Conservation (phyloP, 2,797 vertebrate species). For the Fratercula arctica region DNA sequence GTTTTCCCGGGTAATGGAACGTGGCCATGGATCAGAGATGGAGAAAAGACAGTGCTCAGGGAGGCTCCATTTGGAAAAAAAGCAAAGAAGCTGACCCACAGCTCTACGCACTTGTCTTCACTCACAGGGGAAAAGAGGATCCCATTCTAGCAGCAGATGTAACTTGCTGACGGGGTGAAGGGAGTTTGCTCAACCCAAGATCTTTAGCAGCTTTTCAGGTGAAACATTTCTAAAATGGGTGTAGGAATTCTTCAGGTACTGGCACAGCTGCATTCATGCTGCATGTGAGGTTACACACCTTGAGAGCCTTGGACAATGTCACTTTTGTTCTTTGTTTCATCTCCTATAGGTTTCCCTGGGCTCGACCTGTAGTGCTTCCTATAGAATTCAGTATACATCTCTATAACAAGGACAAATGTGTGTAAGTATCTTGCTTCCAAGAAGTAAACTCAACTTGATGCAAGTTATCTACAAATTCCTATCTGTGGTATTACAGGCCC, state of each 20-base stretch:
- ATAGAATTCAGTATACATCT: rapidly evolving
- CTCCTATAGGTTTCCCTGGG: not conserved
- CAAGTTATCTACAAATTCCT: not conserved
- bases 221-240: not conserved
- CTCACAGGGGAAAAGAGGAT: not conserved
- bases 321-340: not conserved
- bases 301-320: not conserved
- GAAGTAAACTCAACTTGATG: not conserved
- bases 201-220: not conserved
- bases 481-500: rapidly evolving
- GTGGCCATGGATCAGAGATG: rapidly evolving
- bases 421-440: not conserved
- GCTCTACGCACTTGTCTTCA: not conserved
- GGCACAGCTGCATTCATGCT: not conserved
- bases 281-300: not conserved
- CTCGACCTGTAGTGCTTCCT: not conserved
- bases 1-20: rapidly evolving
- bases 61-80: not conserved
- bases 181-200: not conserved
- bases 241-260: not conserved
- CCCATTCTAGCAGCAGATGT: rapidly evolving
- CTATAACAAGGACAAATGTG: rapidly evolving
- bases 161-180: not conserved
- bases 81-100: not conserved
- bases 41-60: not conserved